Percentiles rank a stretch among this genome's conserved stretches.
Evolutionary conservation across 2,797 vertebrate species (phyloP).

Genomic region (Artibeus lituratus): DNA sequence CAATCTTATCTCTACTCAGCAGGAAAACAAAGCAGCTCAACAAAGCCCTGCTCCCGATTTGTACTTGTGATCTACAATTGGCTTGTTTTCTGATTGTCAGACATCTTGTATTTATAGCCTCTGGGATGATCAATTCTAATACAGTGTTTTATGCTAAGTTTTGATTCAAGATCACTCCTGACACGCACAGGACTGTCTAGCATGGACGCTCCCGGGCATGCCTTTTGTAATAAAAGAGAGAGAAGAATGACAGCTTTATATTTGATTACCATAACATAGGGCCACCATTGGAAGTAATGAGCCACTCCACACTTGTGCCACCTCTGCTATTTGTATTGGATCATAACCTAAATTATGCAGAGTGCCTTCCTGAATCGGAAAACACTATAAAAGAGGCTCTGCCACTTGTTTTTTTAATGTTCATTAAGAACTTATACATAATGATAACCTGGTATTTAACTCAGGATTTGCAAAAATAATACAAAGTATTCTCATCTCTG

Average conservation of each 20-base stretch:
- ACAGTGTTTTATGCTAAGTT: constrained; percentile 58
- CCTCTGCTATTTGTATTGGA: neutral
- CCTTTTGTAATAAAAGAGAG: neutral
- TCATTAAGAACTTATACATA: neutral
- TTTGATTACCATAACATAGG: neutral
- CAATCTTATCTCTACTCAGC: constrained; percentile 62
- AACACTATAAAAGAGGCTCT: neutral
- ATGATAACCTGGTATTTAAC: constrained; percentile 56
- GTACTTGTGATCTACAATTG: constrained; percentile 49
- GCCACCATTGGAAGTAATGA: neutral
- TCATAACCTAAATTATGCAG: neutral
- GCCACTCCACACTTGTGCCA: neutral
- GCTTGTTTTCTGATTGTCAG: constrained; percentile 73
- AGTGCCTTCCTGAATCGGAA: neutral
- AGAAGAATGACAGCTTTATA: neutral
- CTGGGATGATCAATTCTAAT: constrained; percentile 64
- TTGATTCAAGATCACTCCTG: constrained; percentile 53
- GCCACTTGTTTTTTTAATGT: neutral
- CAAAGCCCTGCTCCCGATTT: constrained; percentile 44
- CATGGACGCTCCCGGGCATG: neutral
- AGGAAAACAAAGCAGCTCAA: neutral
- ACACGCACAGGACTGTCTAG: constrained; percentile 27
- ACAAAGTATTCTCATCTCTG: constrained; percentile 14
- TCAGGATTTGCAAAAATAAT: constrained; percentile 65
- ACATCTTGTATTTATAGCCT: constrained; percentile 59